phyloP scores from a whole-genome alignment of 2,888 invertebrate genomes.

The Dastarcus helophoroides region DNA sequence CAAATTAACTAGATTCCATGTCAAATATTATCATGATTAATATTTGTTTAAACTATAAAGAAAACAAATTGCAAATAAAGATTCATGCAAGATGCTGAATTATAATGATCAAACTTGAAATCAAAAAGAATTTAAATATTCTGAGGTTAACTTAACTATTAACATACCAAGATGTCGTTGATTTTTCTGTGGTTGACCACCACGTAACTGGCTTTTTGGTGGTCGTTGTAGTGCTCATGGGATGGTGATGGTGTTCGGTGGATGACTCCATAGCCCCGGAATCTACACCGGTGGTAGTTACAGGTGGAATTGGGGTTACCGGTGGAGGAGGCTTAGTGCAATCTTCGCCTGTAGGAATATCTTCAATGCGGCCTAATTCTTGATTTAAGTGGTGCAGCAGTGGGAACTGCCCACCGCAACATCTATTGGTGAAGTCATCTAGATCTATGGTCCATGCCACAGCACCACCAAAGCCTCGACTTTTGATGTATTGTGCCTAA shows the following conservation, averaged over 20 bases:
- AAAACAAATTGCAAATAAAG: no score
- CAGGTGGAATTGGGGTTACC: constrained; percentile 64
- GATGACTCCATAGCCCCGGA: constrained; percentile 34
- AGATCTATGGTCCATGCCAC: constrained; percentile 82
- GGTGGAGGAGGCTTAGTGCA: constrained; percentile 63
- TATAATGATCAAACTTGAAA: no score
- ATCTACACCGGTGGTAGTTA: constrained; percentile 57
- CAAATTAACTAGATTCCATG: no score
- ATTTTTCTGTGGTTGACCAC: constrained; percentile 26
- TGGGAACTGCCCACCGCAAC: constrained; percentile 70
- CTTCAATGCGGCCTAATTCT: constrained; percentile 52
- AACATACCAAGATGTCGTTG: constrained; percentile 25
- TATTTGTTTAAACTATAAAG: no score
- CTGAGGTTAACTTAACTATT: no score
- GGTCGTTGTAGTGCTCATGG: constrained; percentile 16
- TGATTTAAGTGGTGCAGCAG: constrained; percentile 65
- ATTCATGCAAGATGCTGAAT: no score
- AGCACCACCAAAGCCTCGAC: constrained; percentile 65
- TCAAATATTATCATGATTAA: no score
- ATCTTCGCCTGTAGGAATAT: constrained; percentile 42
- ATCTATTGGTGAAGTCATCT: constrained; percentile 77
- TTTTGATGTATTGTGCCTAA: constrained; percentile 60
- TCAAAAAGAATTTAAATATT: no score
- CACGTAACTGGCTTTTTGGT: constrained; percentile 14
- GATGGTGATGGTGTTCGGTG: constrained; percentile 16